phyloP scores from a whole-genome alignment of 2,888 invertebrate genomes.

The Caenorhabditis panamensis region DNA sequence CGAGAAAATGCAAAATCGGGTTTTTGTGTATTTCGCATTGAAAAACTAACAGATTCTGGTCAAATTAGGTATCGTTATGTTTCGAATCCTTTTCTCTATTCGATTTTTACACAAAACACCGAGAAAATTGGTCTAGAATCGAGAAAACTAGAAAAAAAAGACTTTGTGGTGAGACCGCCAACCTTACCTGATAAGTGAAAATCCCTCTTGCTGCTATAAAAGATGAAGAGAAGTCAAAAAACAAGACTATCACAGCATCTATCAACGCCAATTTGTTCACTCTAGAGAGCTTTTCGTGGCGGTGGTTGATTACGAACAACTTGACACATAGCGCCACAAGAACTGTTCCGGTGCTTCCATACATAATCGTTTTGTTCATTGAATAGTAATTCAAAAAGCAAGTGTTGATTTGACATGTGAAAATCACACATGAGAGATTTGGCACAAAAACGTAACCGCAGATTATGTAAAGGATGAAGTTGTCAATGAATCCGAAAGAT shows the following conservation, averaged over 20 bases:
- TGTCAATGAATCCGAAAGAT: slow-evolving; percentile 29
- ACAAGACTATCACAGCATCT: slow-evolving; percentile 36
- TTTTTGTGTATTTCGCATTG: no score
- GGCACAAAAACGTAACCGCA: slow-evolving; percentile 31
- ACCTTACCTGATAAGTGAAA: slow-evolving; percentile 38
- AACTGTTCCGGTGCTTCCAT: slow-evolving; percentile 38
- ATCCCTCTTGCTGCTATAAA: slow-evolving; percentile 25
- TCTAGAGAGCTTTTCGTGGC: slow-evolving; percentile 31
- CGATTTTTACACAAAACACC: no score
- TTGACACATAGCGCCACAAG: slow-evolving; percentile 16
- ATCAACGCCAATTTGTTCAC: slow-evolving; percentile 37
- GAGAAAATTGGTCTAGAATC: no score
- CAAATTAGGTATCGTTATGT: no score
- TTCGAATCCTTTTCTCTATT: no score
- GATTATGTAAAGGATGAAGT: slow-evolving; percentile 18
- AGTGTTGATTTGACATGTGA: slow-evolving; percentile 36
- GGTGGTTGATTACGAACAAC: slow-evolving; percentile 15
- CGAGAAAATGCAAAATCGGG: no score
- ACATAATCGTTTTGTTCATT: slow-evolving; percentile 51
- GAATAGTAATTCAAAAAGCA: slow-evolving; percentile 36
- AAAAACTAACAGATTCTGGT: no score
- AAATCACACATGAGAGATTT: slow-evolving; percentile 33
- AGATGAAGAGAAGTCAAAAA: slow-evolving; percentile 46
- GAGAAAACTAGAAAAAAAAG: no score
- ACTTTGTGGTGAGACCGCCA: no score